Conservation (phyloP, 1,140 invertebrate genomes). For the Lordiphosa clarofinis region DNA sequence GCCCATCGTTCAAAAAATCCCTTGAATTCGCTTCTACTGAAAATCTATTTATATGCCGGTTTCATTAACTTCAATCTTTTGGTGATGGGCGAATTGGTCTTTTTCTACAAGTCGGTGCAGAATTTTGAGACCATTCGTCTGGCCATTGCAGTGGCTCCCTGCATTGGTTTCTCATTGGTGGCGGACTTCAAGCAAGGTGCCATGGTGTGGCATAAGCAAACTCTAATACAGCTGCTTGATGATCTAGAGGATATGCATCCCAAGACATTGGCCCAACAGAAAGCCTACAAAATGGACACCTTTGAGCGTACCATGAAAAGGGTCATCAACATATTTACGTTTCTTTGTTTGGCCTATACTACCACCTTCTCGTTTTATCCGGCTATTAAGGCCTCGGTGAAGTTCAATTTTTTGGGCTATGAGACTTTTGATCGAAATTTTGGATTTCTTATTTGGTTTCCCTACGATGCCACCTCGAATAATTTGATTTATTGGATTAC, state of each 20-base stretch:
- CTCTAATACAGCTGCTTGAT: constrained; percentile 40
- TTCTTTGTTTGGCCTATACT: constrained; percentile 65
- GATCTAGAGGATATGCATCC: constrained; percentile 69
- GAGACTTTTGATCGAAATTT: constrained; percentile 63
- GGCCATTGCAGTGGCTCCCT: constrained; percentile 71
- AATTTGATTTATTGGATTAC: constrained; percentile 60
- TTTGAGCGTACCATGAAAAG: constrained; percentile 60
- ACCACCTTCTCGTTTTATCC: constrained; percentile 65
- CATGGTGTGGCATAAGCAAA: constrained; percentile 34
- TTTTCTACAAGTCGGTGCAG: constrained; percentile 57
- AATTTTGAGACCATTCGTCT: constrained; percentile 51
- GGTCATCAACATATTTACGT: constrained; percentile 57
- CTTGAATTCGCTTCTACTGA: constrained; percentile 30
- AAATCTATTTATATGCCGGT: constrained; percentile 51
- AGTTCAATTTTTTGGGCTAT: constrained; percentile 56
- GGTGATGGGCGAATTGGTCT: constrained; percentile 59
- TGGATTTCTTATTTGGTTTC: constrained; percentile 72
- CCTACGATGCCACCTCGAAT: constrained; percentile 49
- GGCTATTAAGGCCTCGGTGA: constrained; percentile 54
- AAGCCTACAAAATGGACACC: constrained; percentile 33
- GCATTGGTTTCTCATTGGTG: constrained; percentile 70
- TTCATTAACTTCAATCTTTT: constrained; percentile 69
- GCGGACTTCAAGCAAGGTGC: constrained; percentile 64
- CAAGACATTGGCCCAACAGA: constrained; percentile 33
- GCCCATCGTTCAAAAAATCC: constrained; percentile 54